Percentiles rank a stretch among this genome's conserved stretches.
phyloP scores from a whole-genome alignment of 1,140 invertebrate species.

The Elysia chlorotica region DNA sequence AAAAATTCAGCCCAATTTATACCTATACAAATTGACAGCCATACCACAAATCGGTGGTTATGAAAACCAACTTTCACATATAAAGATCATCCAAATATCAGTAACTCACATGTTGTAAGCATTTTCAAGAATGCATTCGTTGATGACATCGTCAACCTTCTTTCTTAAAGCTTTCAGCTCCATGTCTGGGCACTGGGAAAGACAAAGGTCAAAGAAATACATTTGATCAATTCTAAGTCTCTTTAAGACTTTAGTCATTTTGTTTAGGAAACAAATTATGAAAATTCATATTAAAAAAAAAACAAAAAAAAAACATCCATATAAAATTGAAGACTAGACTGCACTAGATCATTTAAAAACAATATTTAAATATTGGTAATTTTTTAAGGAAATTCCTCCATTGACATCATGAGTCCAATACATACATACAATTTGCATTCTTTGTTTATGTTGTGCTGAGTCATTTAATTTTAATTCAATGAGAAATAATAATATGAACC shows the following conservation, averaged over 20 bases:
- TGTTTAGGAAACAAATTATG: neutral
- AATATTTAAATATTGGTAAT: too few relatives aligned
- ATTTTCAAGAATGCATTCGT: slow-evolving; percentile 1
- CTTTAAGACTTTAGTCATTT: neutral
- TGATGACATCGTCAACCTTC: slow-evolving; percentile 12
- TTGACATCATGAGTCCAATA: too few relatives aligned
- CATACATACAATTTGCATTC: too few relatives aligned
- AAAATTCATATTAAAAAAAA: slow-evolving; percentile 4
- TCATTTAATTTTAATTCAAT: too few relatives aligned
- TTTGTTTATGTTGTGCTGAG: too few relatives aligned
- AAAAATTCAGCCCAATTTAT: neutral
- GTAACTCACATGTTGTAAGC: slow-evolving; percentile 11
- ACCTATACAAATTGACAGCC: neutral
- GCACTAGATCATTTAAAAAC: neutral
- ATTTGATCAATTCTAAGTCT: too few relatives aligned
- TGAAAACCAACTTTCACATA: neutral
- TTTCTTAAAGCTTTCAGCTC: slow-evolving; percentile 7
- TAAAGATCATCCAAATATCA: neutral
- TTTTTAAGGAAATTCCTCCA: too few relatives aligned
- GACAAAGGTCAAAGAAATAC: neutral
- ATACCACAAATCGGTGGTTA: neutral
- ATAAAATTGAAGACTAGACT: neutral
- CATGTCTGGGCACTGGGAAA: slow-evolving; percentile 19
- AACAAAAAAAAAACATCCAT: neutral
- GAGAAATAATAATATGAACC: too few relatives aligned